These are phyloP conservation scores for Cephalopachus bancanus DNA, from an alignment of 2,797 vertebrate genomes.

Conservation along the genomic window DNA sequence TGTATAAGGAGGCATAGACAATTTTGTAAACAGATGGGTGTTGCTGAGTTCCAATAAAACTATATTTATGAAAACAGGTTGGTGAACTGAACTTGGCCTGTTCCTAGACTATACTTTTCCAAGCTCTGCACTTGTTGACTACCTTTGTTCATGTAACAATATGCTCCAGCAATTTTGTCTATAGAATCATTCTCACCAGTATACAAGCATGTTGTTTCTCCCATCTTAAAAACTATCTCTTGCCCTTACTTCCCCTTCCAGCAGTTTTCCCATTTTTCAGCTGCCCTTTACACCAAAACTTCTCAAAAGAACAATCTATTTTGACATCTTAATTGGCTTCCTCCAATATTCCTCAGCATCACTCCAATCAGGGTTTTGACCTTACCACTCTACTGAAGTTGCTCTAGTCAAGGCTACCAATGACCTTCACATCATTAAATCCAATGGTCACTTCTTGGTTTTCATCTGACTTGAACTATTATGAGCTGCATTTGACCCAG, in stretches of 20 bases:
- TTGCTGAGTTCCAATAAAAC: neutral
- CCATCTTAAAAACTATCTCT: neutral
- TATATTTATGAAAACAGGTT: neutral
- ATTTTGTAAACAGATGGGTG: neutral
- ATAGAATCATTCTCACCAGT: neutral
- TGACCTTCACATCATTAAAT: neutral
- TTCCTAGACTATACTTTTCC: neutral
- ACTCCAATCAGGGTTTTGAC: neutral
- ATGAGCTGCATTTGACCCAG: no score
- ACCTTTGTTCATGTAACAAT: neutral
- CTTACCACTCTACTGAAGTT: neutral
- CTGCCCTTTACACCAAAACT: neutral
- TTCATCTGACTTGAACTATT: neutral
- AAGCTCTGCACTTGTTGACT: neutral
- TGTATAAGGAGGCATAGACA: neutral
- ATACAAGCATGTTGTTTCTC: neutral
- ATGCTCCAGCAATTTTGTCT: neutral
- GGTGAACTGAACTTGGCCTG: neutral
- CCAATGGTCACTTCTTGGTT: neutral
- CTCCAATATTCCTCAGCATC: neutral
- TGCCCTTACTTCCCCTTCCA: neutral
- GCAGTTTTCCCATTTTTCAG: neutral
- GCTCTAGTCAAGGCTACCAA: neutral
- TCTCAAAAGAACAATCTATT: neutral
- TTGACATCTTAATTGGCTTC: neutral